Percentiles rank a stretch among this genome's conserved stretches.
Conservation (phyloP, 2,888 invertebrate genomes). For the Drosophila falleni region DNA sequence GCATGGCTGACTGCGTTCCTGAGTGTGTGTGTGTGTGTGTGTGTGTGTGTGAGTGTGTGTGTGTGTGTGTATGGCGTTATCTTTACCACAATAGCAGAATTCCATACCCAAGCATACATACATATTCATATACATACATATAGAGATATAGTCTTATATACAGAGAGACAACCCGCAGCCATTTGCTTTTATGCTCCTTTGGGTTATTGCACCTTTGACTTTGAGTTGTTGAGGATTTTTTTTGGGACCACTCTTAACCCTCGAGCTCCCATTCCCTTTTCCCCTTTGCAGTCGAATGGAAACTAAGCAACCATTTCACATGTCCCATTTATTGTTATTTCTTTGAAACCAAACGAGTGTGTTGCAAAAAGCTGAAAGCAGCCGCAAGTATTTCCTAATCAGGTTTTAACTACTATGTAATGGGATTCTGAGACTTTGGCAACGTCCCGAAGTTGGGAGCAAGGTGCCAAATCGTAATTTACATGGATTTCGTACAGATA, state of each 20-base stretch:
- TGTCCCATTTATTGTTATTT: slow-evolving; percentile 78
- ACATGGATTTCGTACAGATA: slow-evolving; percentile 85
- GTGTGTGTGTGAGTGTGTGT: too few relatives aligned
- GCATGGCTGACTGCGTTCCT: slow-evolving; percentile 63
- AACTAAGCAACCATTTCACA: slow-evolving; percentile 64
- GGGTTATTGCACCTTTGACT: slow-evolving; percentile 82
- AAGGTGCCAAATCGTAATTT: slow-evolving; percentile 85
- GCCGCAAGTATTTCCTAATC: slow-evolving; percentile 80
- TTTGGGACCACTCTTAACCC: neutral
- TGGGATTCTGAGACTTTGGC: slow-evolving; percentile 68
- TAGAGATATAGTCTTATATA: slow-evolving; percentile 11
- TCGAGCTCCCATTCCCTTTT: neutral
- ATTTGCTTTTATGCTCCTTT: slow-evolving; percentile 74
- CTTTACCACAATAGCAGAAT: slow-evolving; percentile 69
- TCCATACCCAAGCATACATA: slow-evolving; percentile 30
- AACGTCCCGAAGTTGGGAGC: slow-evolving; percentile 33
- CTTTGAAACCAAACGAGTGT: slow-evolving; percentile 59
- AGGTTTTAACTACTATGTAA: slow-evolving; percentile 79
- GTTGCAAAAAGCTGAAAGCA: slow-evolving; percentile 39
- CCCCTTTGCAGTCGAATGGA: neutral
- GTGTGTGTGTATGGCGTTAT: slow-evolving; percentile 55
- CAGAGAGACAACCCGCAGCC: slow-evolving; percentile 66
- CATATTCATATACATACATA: slow-evolving; percentile 29
- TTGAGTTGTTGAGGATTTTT: slow-evolving; percentile 66
- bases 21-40: slow-evolving; percentile 28